Percentiles rank a stretch among this genome's conserved stretches.
Evolutionary conservation across 2,888 invertebrate genomes (phyloP).

Genomic region (Parnassius glacialis): DNA sequence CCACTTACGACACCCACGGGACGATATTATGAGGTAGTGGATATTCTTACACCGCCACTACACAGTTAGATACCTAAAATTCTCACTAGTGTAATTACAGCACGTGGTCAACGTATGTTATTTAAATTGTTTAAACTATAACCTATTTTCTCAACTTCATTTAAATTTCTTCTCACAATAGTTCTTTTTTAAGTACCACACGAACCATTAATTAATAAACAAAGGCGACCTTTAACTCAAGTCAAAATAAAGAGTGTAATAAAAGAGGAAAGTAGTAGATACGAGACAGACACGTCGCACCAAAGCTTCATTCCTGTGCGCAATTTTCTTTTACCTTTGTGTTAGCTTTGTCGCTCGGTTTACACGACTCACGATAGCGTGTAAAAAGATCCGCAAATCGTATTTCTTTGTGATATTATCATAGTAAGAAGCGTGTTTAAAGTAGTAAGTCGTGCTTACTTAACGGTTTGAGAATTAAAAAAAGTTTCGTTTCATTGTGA

Average conservation of each 20-base stretch:
- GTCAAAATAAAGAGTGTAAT: conserved; percentile 5
- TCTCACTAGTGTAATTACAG: no score
- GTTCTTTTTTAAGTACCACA: not conserved
- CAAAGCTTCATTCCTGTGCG: not conserved
- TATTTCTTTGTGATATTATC: conserved; percentile 20
- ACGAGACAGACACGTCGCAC: not conserved
- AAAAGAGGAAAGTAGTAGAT: conserved; percentile 3
- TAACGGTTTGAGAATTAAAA: no score
- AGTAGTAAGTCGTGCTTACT: not conserved
- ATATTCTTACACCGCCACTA: no score
- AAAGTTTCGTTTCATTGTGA: no score
- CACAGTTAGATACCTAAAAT: no score
- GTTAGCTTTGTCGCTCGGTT: conserved; percentile 11
- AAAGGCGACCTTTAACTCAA: not conserved
- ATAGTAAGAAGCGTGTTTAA: not conserved
- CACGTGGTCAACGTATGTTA: no score
- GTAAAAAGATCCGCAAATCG: conserved; percentile 13
- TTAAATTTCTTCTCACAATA: no score
- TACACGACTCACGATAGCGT: conserved; percentile 4
- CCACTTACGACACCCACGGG: no score
- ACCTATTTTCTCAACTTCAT: no score
- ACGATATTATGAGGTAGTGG: no score
- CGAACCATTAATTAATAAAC: conserved; percentile 4
- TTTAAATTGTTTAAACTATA: no score
- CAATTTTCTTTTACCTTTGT: conserved; percentile 23